Percentiles rank a stretch among this genome's conserved stretches.
Conservation (phyloP, 2,888 invertebrate genomes). For the Drosophila fulvimacula region DNA sequence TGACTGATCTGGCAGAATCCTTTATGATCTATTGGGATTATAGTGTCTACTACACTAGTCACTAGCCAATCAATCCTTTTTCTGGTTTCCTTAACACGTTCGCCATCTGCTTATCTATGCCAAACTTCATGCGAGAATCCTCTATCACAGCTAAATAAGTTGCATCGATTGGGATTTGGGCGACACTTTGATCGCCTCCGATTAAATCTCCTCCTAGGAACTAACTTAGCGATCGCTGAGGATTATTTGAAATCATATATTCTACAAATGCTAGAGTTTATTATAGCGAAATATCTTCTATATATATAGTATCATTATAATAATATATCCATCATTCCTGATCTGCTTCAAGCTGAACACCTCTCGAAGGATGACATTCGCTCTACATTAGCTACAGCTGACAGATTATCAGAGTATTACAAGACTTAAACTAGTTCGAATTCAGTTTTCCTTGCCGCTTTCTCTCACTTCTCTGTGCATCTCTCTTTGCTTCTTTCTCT, state of each 20-base stretch:
- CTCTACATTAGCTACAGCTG: background rate
- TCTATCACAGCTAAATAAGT: background rate
- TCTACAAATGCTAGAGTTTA: too few species aligned
- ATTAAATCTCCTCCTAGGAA: background rate
- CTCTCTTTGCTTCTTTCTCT: too few species aligned
- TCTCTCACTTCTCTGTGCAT: too few species aligned
- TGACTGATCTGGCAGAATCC: background rate
- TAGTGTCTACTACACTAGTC: background rate
- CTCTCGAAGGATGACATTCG: background rate
- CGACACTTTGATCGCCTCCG: background rate
- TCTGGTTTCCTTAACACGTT: background rate
- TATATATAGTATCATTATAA: too few species aligned
- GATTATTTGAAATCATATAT: background rate
- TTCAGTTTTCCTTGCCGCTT: background rate
- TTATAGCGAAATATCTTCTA: too few species aligned
- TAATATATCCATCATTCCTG: too few species aligned
- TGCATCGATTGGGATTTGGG: too few species aligned
- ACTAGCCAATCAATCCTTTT: background rate
- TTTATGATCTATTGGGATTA: background rate
- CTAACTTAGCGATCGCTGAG: background rate
- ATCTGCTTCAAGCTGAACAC: background rate
- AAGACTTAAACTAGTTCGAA: background rate
- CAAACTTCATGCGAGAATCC: too few species aligned
- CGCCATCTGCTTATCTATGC: background rate
- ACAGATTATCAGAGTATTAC: background rate